Percentiles rank a stretch among this genome's conserved stretches.
Evolutionary conservation across 2,888 invertebrate genomes (phyloP).

Genomic region (Thecophora atra): DNA sequence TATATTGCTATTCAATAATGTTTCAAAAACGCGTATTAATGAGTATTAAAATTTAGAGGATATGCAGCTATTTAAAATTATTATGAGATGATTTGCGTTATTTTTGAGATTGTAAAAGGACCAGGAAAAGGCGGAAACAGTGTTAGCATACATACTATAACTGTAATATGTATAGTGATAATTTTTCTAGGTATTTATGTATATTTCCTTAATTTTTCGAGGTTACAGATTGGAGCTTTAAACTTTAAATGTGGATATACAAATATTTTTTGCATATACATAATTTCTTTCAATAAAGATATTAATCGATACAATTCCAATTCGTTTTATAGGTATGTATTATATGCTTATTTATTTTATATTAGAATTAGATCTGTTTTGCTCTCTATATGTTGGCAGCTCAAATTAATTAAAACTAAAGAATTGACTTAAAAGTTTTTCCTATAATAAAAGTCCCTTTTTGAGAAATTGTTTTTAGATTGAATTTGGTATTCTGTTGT

Average conservation of each 20-base stretch:
- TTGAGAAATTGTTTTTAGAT: neutral
- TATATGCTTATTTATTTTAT: neutral
- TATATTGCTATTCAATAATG: too few species aligned
- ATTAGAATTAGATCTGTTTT: neutral
- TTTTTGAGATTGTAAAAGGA: too few species aligned
- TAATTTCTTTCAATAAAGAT: neutral
- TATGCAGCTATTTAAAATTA: constrained; percentile 9
- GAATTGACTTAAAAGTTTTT: constrained; percentile 16
- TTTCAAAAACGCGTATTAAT: neutral
- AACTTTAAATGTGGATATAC: neutral
- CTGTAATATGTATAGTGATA: too few species aligned
- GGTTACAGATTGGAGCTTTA: neutral
- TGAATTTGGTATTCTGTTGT: neutral
- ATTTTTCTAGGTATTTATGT: neutral
- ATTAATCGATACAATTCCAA: too few species aligned
- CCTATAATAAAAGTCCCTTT: neutral
- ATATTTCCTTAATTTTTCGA: neutral
- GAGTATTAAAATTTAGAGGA: constrained; percentile 20
- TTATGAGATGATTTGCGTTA: neutral
- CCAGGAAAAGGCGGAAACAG: neutral
- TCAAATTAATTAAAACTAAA: constrained; percentile 20
- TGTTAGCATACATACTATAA: too few species aligned
- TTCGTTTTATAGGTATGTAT: too few species aligned
- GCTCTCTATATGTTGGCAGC: constrained; percentile 23
- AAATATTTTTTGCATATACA: neutral